Evolutionary conservation across 2,797 vertebrate species (phyloP).

Genomic region (Phrynocephalus guinanensis): DNA sequence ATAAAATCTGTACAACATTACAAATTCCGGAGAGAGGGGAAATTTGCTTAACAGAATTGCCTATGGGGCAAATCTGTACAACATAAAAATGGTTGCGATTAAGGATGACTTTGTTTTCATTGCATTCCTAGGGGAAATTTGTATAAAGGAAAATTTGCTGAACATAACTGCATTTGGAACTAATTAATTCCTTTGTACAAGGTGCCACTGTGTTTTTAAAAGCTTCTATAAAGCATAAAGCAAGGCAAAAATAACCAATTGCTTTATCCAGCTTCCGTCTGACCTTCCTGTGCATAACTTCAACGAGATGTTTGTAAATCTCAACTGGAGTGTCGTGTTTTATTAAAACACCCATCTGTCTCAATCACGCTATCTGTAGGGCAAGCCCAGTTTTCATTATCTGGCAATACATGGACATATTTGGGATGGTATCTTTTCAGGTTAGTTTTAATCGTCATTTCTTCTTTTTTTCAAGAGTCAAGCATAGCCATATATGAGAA

Average conservation of each 20-base stretch:
- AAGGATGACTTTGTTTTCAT: too few relatives aligned
- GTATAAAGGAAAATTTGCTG: too few relatives aligned
- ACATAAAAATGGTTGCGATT: too few relatives aligned
- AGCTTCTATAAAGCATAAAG: conserved; percentile 37
- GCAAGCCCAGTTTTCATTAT: conserved; percentile 37
- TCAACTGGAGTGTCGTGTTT: conserved; percentile 46
- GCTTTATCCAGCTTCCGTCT: conserved; percentile 47
- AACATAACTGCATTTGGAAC: too few relatives aligned
- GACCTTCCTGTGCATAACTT: conserved; percentile 37
- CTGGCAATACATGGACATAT: background rate
- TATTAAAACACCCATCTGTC: conserved; percentile 56
- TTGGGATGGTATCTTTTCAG: background rate
- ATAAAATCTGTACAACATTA: too few relatives aligned
- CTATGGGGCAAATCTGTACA: too few relatives aligned
- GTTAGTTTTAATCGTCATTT: conserved; percentile 20
- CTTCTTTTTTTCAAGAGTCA: background rate
- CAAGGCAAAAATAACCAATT: conserved; percentile 39
- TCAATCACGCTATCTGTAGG: conserved; percentile 22
- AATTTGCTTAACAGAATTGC: too few relatives aligned
- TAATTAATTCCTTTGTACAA: too few relatives aligned
- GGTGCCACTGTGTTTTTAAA: background rate
- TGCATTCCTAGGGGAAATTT: too few relatives aligned
- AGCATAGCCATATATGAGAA: background rate
- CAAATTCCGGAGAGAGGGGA: too few relatives aligned
- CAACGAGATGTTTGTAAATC: conserved; percentile 44